phyloP scores from a whole-genome alignment of 2,888 invertebrate species.

The Tetanocera ferruginea region DNA sequence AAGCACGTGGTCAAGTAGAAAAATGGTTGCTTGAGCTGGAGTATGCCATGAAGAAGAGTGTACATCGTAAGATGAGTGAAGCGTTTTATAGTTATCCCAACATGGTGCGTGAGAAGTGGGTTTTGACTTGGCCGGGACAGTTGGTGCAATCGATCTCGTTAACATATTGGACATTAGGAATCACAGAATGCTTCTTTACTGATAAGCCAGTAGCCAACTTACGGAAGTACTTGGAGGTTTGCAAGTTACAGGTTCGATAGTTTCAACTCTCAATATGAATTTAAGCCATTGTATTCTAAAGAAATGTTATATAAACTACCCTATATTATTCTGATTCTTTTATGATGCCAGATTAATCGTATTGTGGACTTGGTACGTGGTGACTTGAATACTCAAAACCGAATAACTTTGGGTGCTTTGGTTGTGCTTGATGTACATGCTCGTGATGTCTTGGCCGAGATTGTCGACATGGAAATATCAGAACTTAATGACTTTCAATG shows the following conservation, averaged over 20 bases:
- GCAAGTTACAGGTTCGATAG: constrained; percentile 75
- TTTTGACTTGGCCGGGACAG: constrained; percentile 93
- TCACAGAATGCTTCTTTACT: constrained; percentile 81
- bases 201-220: constrained; percentile 72
- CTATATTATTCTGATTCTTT: background rate
- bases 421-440: constrained; percentile 95
- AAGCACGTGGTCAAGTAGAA: constrained; percentile 94
- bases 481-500: constrained; percentile 90
- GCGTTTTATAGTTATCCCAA: constrained; percentile 81
- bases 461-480: constrained; percentile 76
- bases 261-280: too few relatives aligned
- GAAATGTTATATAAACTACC: too few relatives aligned
- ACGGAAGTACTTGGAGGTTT: constrained; percentile 77
- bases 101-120: constrained; percentile 82
- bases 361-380: constrained; percentile 90
- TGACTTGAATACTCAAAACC: constrained; percentile 85
- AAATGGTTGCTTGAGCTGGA: constrained; percentile 95
- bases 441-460: constrained; percentile 83
- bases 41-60: constrained; percentile 87
- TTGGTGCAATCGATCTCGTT: constrained; percentile 86
- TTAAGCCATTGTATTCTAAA: too few relatives aligned
- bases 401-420: constrained; percentile 90
- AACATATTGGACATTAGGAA: constrained; percentile 91
- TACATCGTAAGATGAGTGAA: constrained; percentile 78
- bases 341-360: constrained; percentile 73